These are phyloP conservation scores for Esperia sulphurella DNA, from an alignment of 2,888 invertebrate genomes.

Conservation along the genomic window DNA sequence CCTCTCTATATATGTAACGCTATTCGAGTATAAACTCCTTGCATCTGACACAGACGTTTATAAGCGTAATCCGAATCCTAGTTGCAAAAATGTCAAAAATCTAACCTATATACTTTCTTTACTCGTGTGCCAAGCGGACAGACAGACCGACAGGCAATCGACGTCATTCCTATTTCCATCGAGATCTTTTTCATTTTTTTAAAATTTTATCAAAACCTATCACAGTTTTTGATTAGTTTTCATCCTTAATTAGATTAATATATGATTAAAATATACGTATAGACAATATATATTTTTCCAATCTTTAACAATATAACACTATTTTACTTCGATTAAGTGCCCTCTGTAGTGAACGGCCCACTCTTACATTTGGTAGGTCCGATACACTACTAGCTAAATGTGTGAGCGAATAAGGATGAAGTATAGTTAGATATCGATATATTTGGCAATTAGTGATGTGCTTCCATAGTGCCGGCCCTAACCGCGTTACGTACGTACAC, in stretches of 20 bases:
- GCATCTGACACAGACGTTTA: slow-evolving; percentile 25
- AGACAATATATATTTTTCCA: slow-evolving; percentile 74
- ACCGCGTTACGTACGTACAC: slow-evolving; percentile 40
- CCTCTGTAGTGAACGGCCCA: slow-evolving; percentile 12
- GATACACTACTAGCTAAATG: slow-evolving; percentile 11
- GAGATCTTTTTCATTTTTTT: slow-evolving; percentile 52
- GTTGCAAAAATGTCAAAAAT: slow-evolving; percentile 60
- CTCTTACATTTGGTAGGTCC: slow-evolving; percentile 16
- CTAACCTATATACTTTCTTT: slow-evolving; percentile 45
- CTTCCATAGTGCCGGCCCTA: slow-evolving; percentile 28
- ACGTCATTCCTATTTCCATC: slow-evolving; percentile 27
- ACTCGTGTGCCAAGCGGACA: slow-evolving; percentile 7
- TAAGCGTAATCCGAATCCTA: slow-evolving; percentile 44
- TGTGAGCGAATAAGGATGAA: slow-evolving; percentile 34
- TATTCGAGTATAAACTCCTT: slow-evolving; percentile 28
- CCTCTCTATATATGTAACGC: slow-evolving; percentile 21
- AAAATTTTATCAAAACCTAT: slow-evolving; percentile 80
- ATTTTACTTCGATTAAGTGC: slow-evolving; percentile 65
- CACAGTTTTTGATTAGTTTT: slow-evolving; percentile 80
- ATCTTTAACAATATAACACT: slow-evolving; percentile 77
- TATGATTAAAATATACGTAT: slow-evolving; percentile 78
- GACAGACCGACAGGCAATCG: slow-evolving; percentile 13
- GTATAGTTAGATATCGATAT: slow-evolving; percentile 26
- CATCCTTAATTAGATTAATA: slow-evolving; percentile 77
- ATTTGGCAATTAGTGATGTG: slow-evolving; percentile 46